Evolutionary conservation across 2,797 vertebrate genomes (phyloP).

Genomic region (Labeo calbasu): DNA sequence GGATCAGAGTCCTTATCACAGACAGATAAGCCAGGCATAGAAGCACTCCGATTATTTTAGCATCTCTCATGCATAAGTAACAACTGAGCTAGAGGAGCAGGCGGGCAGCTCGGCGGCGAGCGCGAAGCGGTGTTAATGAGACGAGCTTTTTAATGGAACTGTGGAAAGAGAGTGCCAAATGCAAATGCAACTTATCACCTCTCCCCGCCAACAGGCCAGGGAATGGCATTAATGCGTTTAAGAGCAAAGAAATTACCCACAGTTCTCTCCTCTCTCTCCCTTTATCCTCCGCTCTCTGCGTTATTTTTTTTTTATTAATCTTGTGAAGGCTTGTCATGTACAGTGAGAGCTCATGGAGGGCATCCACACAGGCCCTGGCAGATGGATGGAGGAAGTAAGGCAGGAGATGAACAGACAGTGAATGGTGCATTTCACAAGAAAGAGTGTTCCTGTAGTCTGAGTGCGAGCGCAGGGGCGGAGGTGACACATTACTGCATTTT

Average conservation of each 20-base stretch:
- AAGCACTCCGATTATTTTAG: constrained; percentile 42
- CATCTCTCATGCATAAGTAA: constrained; percentile 46
- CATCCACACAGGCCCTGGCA: constrained; percentile 35
- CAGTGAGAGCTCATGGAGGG: constrained; percentile 70
- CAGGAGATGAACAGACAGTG: constrained; percentile 17
- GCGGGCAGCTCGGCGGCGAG: constrained; percentile 22
- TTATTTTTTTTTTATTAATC: constrained; percentile 69
- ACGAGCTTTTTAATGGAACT: constrained; percentile 52
- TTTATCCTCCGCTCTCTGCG: constrained; percentile 60
- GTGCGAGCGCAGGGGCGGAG: constrained; percentile 17
- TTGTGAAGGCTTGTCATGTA: constrained; percentile 74
- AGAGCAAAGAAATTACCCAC: constrained; percentile 73
- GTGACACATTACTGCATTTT: constrained; percentile 23
- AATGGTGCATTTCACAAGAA: constrained; percentile 27
- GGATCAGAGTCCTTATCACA: constrained; percentile 32
- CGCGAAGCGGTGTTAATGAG: constrained; percentile 53
- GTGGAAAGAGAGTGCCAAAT: constrained; percentile 62
- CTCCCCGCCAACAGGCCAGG: constrained; percentile 64
- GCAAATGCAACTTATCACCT: constrained; percentile 77
- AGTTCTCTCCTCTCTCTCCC: constrained; percentile 62
- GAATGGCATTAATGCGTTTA: constrained; percentile 74
- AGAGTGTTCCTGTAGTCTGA: neutral
- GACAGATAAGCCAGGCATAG: constrained; percentile 31
- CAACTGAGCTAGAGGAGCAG: constrained; percentile 34
- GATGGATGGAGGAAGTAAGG: constrained; percentile 55